phyloP scores from a whole-genome alignment of 2,888 invertebrate genomes.

The Cordylochernes scorpioides region DNA sequence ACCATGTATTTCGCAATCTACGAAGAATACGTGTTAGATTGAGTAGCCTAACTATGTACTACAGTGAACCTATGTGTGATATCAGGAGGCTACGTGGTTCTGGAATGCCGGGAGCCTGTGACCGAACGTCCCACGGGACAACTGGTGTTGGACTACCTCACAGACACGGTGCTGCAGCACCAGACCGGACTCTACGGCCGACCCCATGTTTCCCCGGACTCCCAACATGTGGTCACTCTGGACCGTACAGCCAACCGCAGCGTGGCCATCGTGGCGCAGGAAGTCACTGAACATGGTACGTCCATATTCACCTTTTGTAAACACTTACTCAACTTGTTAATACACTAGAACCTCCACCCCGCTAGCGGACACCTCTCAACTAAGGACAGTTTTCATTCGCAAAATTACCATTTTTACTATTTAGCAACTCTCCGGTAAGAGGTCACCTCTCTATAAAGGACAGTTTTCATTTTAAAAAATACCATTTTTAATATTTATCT shows the following conservation, averaged over 20 bases:
- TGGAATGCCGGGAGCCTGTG: constrained; percentile 39
- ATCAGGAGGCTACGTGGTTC: constrained; percentile 33
- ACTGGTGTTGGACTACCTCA: constrained; percentile 39
- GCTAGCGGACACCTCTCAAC: too few relatives aligned
- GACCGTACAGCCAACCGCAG: constrained; percentile 31
- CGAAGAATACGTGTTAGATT: too few relatives aligned
- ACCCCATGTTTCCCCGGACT: constrained; percentile 41
- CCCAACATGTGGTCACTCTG: constrained; percentile 37
- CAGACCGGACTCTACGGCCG: constrained; percentile 35
- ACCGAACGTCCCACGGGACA: constrained; percentile 36
- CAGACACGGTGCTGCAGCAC: constrained; percentile 37
- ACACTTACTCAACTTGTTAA: background rate
- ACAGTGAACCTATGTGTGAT: too few relatives aligned
- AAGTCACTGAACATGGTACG: constrained; percentile 30
- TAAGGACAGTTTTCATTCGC: too few relatives aligned
- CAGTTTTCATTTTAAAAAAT: too few relatives aligned
- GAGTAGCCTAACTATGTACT: too few relatives aligned
- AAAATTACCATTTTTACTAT: too few relatives aligned
- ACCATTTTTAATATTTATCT: too few relatives aligned
- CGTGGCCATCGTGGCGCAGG: constrained; percentile 34
- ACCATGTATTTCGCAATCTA: too few relatives aligned
- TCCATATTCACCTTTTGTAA: constrained; percentile 3
- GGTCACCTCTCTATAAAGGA: too few relatives aligned
- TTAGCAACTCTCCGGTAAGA: too few relatives aligned
- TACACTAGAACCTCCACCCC: too few relatives aligned